Conservation (phyloP, 2,797 vertebrate species). For the Mormyrus proboscirostris region DNA sequence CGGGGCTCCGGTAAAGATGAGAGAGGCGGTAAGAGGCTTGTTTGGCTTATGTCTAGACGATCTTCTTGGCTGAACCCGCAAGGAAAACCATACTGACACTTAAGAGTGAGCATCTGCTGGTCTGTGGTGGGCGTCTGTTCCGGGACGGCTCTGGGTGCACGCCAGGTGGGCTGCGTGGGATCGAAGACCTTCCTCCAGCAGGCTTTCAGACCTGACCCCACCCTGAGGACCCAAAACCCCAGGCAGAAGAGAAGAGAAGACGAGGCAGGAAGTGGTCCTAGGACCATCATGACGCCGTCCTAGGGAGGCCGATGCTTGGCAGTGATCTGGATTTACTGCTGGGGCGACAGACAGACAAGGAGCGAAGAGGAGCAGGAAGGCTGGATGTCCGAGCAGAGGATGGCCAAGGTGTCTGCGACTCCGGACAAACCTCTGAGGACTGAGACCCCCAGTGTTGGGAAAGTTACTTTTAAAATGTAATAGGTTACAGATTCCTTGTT, state of each 20-base stretch:
- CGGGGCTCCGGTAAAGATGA: background rate
- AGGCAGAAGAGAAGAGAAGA: background rate
- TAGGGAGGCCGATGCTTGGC: background rate
- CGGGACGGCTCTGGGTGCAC: background rate
- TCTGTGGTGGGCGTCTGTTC: background rate
- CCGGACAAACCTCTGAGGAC: background rate
- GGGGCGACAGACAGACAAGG: background rate
- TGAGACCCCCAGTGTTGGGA: background rate
- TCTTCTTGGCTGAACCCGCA: background rate
- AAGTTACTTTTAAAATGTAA: background rate
- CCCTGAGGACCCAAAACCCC: background rate
- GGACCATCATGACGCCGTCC: background rate
- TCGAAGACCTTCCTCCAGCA: background rate
- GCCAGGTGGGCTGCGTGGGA: background rate
- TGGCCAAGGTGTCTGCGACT: background rate
- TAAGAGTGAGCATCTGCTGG: background rate
- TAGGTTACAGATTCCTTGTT: background rate
- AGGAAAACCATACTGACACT: background rate
- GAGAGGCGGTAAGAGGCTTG: background rate
- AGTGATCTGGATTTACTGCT: background rate
- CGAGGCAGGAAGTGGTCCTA: background rate
- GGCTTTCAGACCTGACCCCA: background rate
- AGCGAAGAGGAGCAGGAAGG: background rate
- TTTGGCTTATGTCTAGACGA: background rate
- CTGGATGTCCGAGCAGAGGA: background rate